Conservation (phyloP, 2,888 invertebrate species). For the Eulithis testata region DNA sequence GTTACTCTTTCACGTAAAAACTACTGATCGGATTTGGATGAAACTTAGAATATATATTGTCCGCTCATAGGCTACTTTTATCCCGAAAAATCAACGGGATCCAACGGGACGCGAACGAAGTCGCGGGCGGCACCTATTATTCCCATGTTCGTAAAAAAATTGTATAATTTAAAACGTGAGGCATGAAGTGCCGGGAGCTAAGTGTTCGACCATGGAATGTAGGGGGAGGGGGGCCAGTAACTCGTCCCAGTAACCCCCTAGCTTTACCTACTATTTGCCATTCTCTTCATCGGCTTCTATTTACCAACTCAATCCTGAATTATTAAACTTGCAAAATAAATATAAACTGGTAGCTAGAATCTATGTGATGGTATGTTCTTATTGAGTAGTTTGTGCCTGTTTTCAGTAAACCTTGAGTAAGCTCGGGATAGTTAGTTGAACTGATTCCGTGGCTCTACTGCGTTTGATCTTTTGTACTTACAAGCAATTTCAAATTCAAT, state of each 20-base stretch:
- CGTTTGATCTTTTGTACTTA: too few species aligned
- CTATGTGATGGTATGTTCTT: conserved; percentile 1
- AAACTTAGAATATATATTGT: too few species aligned
- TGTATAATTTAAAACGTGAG: conserved; percentile 27
- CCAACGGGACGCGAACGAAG: too few species aligned
- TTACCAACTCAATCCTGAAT: conserved; percentile 41
- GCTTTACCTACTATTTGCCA: conserved; percentile 62
- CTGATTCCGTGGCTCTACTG: too few species aligned
- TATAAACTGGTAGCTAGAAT: conserved; percentile 11
- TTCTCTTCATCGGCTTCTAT: conserved; percentile 58
- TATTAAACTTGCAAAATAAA: conserved; percentile 38
- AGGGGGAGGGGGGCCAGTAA: conserved; percentile 50
- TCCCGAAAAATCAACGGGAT: too few species aligned
- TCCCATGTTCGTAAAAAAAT: conserved; percentile 6
- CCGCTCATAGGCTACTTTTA: too few species aligned
- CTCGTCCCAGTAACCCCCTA: conserved; percentile 53
- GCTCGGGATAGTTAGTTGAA: too few species aligned
- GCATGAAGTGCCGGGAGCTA: neutral
- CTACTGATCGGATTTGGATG: too few species aligned
- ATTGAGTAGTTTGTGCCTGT: neutral
- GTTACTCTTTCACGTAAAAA: too few species aligned
- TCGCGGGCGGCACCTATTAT: too few species aligned
- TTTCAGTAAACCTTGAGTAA: neutral
- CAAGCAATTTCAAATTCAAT: too few species aligned
- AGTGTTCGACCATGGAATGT: conserved; percentile 18